These are phyloP conservation scores for Nomada fucata DNA, from an alignment of 2,888 invertebrate genomes.

Conservation along the genomic window DNA sequence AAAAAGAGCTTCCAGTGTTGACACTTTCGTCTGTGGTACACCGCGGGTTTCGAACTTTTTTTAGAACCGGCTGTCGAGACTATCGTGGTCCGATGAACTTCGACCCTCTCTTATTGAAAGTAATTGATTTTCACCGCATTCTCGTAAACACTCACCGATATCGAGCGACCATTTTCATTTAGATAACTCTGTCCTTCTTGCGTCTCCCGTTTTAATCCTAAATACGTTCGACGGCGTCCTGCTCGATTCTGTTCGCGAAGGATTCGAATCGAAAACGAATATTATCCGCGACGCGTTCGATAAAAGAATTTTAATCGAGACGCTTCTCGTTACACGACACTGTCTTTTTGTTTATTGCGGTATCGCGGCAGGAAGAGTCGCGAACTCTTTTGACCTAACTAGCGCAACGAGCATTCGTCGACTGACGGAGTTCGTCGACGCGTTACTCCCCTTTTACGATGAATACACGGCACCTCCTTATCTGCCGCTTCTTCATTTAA, in stretches of 20 bases:
- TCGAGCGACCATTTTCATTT: neutral
- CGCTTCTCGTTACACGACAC: neutral
- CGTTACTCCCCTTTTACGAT: slow-evolving; percentile 57
- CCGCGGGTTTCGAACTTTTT: slow-evolving; percentile 21
- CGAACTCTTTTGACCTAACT: slow-evolving; percentile 5
- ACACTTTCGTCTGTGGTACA: slow-evolving; percentile 8
- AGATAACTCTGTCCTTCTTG: neutral
- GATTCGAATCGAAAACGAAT: too few relatives aligned
- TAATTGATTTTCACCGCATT: slow-evolving; percentile 33
- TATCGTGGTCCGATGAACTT: slow-evolving; percentile 43
- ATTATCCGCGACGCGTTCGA: too few relatives aligned
- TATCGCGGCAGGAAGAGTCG: neutral
- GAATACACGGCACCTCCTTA: slow-evolving; percentile 59
- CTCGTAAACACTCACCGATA: slow-evolving; percentile 4
- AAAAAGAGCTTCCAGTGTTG: neutral
- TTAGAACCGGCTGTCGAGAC: slow-evolving; percentile 6
- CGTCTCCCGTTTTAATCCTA: too few relatives aligned
- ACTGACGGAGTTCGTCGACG: slow-evolving; percentile 58
- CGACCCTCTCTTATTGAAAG: slow-evolving; percentile 29
- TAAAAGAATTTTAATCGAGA: neutral
- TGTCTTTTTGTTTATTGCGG: too few relatives aligned
- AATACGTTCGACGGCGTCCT: too few relatives aligned
- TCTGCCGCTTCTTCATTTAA: slow-evolving; percentile 65
- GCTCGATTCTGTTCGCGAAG: too few relatives aligned
- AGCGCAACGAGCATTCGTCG: slow-evolving; percentile 44